A percentile compares a stretch with the other conserved stretches of the same genome.
phyloP scores from a whole-genome alignment of 2,888 invertebrate genomes.

The Nemurella pictetii region DNA sequence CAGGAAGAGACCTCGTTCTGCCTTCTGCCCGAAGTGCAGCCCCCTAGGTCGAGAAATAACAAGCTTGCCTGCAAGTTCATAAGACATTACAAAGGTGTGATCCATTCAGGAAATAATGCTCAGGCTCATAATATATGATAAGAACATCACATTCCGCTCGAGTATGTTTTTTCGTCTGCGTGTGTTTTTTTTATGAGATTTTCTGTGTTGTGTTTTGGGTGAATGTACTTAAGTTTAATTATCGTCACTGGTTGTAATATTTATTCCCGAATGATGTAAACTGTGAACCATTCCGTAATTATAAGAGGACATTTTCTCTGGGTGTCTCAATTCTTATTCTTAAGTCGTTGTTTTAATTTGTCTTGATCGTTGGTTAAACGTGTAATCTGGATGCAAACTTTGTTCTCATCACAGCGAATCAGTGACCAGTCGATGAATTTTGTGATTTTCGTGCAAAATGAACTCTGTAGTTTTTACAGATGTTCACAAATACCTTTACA shows the following conservation, averaged over 20 bases:
- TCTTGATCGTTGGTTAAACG: not conserved
- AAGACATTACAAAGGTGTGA: conserved; percentile 31
- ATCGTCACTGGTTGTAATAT: not conserved
- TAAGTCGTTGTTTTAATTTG: not conserved
- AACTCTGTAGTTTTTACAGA: too few species aligned
- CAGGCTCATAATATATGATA: conserved; percentile 23
- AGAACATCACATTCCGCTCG: not conserved
- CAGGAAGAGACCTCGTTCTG: conserved; percentile 24
- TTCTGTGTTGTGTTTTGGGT: not conserved
- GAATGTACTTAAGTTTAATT: not conserved
- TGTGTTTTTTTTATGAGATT: not conserved
- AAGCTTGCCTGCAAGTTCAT: conserved; percentile 32
- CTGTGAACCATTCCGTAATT: not conserved
- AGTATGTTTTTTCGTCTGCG: too few species aligned
- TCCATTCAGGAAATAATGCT: not conserved
- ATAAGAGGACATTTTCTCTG: not conserved
- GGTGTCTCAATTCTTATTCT: not conserved
- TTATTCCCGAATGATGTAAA: not conserved
- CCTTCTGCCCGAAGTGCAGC: conserved; percentile 5
- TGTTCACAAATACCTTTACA: too few species aligned
- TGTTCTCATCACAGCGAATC: too few species aligned
- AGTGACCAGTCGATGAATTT: too few species aligned
- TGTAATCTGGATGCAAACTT: too few species aligned
- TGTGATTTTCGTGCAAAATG: too few species aligned
- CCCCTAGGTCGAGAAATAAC: not conserved